Base-by-base conservation (phyloP, 2,888 invertebrate species). In the Alcis repandata region DNA sequence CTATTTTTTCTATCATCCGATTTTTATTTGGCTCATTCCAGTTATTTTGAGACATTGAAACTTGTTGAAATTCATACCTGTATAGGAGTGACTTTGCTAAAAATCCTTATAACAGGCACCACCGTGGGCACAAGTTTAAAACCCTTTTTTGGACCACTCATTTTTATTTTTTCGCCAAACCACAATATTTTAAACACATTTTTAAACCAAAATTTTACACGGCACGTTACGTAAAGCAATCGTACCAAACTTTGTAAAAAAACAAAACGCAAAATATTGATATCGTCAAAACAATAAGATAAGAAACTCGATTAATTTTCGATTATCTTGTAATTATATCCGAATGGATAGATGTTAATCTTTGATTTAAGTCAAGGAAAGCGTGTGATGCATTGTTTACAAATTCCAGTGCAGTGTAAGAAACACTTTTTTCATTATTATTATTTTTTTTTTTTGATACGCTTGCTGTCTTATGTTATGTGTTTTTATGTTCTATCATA, bases 71-170 rank as follows among this genome's bases (percentile, higher is more conserved):
- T 43, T 43, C 9, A 13, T 15, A 91, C 92, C 91, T 92, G 92
- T 10, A 83, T 82, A 0, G 92, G 79, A 0, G 92, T 81, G 11
- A 87, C 90, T 82, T 89, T 86, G 15, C 83, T 90, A 69, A 92
- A 90, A 49, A 92, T 85, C 49, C 91, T 76, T 22, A 91, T 77
- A 1, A 90, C 82, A 2, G 92, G 91, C 57, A 87, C 75, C 66
- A 92, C 83, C 1, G 85, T 81, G 22, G 87, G 76, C 45, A 86
- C 83, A 1, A 86, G 70, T 1, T 45, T 46, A 46, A 66, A 61
- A n/a, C 65, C 51, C 3, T 79, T 75, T 57, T 80, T 80, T 33
- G 60, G 40, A 1, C 36, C 72, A 64, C 63, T 70, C 80, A 80
- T 83, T 62, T 71, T 74, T 36, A 57, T n/a, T 49, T 33, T 27